These are phyloP conservation scores for Paratrypauchen microcephalus DNA, from an alignment of 2,797 vertebrate genomes.

Conservation along the genomic window DNA sequence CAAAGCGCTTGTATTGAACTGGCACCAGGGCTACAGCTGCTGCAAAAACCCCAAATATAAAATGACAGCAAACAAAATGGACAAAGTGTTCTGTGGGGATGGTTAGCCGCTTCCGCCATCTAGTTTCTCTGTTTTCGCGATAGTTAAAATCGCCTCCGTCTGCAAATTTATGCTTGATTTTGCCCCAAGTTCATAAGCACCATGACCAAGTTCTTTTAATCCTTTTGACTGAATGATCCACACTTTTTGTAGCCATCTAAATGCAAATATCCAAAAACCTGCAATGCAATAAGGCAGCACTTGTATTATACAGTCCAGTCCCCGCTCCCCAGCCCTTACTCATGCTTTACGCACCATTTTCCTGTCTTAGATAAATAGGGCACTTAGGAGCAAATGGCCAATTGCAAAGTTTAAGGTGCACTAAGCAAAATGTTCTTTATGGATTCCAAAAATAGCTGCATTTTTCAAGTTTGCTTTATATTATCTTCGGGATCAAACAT, in stretches of 20 bases:
- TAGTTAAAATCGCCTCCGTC: slow-evolving; percentile 7
- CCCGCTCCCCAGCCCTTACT: slow-evolving; percentile 2
- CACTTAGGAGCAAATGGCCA: slow-evolving; percentile 37
- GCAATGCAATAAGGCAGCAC: slow-evolving; percentile 49
- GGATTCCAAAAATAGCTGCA: background rate
- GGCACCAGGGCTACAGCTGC: background rate
- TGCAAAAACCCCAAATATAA: slow-evolving; percentile 1
- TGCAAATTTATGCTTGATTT: slow-evolving; percentile 9
- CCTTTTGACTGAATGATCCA: slow-evolving; percentile 56
- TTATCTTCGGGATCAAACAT: background rate
- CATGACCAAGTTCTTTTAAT: slow-evolving; percentile 48
- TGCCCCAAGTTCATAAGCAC: slow-evolving; percentile 24
- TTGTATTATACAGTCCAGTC: slow-evolving; percentile 22
- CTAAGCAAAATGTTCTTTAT: background rate
- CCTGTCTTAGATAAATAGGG: slow-evolving; percentile 47
- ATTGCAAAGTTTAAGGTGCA: slow-evolving; percentile 31
- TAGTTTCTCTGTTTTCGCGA: slow-evolving; percentile 5
- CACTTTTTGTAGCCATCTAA: slow-evolving; percentile 78
- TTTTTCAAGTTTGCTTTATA: background rate
- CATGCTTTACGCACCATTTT: slow-evolving; percentile 20
- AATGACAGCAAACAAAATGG: slow-evolving; percentile 2
- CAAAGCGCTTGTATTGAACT: slow-evolving; percentile 3
- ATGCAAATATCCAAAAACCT: slow-evolving; percentile 75
- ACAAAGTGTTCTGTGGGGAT: background rate
- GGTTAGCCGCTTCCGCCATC: slow-evolving; percentile 3